Evolutionary conservation across 2,113 vertebrate species (phyloP).

Genomic region (Cyrtonyx montezumae): DNA sequence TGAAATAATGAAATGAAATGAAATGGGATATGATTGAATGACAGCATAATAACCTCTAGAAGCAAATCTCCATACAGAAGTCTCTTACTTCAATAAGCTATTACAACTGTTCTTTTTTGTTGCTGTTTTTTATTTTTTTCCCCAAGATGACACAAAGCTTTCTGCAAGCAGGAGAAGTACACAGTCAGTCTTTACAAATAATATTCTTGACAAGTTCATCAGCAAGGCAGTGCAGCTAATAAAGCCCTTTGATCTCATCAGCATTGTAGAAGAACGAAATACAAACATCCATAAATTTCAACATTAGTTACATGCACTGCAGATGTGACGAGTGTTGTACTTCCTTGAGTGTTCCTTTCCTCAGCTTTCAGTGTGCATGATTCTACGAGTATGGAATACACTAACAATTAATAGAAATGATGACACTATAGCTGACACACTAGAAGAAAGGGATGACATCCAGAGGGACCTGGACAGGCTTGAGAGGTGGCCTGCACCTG

Average conservation of each 20-base stretch:
- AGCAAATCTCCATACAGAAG: constrained; percentile 20
- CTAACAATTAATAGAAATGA: not conserved
- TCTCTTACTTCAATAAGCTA: constrained; percentile 22
- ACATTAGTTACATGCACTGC: not conserved
- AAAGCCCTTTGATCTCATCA: constrained; percentile 27
- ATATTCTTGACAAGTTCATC: constrained; percentile 32
- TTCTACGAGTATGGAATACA: not conserved
- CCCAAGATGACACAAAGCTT: constrained; percentile 11
- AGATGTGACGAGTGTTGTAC: not conserved
- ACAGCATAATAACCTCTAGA: constrained; percentile 34
- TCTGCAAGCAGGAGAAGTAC: not conserved
- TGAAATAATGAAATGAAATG: constrained; percentile 36
- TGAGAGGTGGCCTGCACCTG: no score
- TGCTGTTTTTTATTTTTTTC: not conserved
- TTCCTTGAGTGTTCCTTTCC: not conserved
- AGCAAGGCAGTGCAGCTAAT: constrained; percentile 36
- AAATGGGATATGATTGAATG: constrained; percentile 35
- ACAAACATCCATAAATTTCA: constrained; percentile 14
- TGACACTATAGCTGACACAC: no score
- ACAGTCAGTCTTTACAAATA: not conserved
- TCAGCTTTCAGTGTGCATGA: not conserved
- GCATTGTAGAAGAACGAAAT: not conserved
- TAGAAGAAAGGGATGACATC: no score
- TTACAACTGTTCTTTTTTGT: not conserved
- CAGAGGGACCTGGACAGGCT: no score